Conservation (phyloP, 2,113 vertebrate species). For the Caretta caretta region DNA sequence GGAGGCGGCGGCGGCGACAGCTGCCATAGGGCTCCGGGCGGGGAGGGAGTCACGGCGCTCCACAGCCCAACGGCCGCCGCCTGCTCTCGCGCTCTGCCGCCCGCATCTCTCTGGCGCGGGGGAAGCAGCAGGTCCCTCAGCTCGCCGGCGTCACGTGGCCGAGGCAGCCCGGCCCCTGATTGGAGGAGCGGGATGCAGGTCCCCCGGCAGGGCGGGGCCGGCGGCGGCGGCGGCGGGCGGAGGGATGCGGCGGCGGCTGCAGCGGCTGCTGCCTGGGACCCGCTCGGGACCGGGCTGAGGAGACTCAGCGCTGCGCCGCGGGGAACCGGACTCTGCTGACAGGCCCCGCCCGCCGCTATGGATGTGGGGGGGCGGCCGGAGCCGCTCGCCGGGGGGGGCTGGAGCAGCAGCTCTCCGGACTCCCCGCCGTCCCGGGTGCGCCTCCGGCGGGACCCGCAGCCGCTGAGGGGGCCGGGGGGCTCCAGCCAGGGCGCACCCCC, state of each 20-base stretch:
- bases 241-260: neutral
- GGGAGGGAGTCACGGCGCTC: neutral
- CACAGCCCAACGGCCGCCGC: neutral
- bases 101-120: constrained; percentile 37
- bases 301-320: neutral
- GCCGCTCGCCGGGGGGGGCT: neutral
- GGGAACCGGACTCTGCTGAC: neutral
- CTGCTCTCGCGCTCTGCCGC: constrained; percentile 22
- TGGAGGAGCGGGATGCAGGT: constrained; percentile 56
- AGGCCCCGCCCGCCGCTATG: neutral
- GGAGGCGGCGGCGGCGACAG: neutral
- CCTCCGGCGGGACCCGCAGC: neutral
- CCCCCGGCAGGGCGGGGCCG: neutral
- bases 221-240: neutral
- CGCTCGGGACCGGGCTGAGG: neutral
- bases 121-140: constrained; percentile 31
- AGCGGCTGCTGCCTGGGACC: neutral
- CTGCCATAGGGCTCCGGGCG: constrained; percentile 21
- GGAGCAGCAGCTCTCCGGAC: constrained; percentile 41
- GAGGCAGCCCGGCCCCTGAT: neutral
- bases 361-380: neutral
- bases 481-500: neutral
- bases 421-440: constrained; percentile 17
- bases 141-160: constrained; percentile 26
- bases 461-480: neutral